These are phyloP conservation scores for Ascidia mentula DNA, from an alignment of 23 tunicate genomes.

Conservation along the genomic window DNA sequence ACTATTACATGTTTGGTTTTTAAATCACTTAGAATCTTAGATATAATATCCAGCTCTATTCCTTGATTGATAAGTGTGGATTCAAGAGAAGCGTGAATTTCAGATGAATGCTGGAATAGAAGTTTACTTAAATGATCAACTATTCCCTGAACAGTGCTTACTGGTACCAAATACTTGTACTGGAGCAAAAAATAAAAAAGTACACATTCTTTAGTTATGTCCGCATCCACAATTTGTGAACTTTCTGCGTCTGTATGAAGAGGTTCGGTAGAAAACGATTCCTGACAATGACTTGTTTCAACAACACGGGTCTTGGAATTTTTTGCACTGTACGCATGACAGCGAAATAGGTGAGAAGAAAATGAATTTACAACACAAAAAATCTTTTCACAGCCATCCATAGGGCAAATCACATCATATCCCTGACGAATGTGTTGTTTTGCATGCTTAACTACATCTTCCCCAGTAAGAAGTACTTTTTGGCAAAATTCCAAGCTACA, in stretches of 20 bases:
- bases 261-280: background rate
- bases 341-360: background rate
- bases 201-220: background rate
- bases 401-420: background rate
- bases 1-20: background rate
- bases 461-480: background rate
- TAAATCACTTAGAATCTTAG: background rate
- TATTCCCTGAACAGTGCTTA: background rate
- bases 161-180: background rate
- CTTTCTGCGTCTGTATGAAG: background rate
- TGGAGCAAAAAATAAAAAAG: background rate
- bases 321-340: background rate
- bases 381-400: background rate
- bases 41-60: too few species aligned
- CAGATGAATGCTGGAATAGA: background rate
- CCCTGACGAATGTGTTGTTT: background rate
- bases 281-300: background rate
- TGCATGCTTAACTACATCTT: background rate
- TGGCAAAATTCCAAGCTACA: background rate
- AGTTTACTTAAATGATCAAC: background rate
- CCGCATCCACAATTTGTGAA: background rate
- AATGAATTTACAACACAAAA: background rate
- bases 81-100: background rate
- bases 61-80: background rate
- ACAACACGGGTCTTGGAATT: too few species aligned